A percentile compares a stretch with the other conserved stretches of the same genome.
phyloP scores from a whole-genome alignment of 2,888 invertebrate genomes.

The Poecilobothrus nobilitatus region DNA sequence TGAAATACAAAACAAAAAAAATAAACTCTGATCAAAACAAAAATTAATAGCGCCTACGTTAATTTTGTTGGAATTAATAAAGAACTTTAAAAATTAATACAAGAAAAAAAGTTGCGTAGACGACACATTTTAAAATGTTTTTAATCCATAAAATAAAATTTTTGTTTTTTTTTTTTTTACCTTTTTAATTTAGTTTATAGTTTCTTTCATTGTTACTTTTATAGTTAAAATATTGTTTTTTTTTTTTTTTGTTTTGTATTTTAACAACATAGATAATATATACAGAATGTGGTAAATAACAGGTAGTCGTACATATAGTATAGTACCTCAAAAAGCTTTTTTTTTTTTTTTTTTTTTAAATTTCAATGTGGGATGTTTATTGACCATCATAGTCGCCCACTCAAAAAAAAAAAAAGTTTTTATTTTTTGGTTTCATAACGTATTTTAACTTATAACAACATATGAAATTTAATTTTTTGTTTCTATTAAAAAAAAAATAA shows the following conservation, averaged over 20 bases:
- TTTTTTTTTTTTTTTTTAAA: not conserved
- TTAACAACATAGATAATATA: no score
- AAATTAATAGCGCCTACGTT: no score
- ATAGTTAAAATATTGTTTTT: not conserved
- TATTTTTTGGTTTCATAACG: not conserved
- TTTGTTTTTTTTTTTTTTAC: no score
- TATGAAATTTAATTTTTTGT: not conserved
- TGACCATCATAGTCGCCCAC: not conserved
- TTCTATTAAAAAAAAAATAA: not conserved
- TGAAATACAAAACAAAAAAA: no score
- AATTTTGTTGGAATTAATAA: no score
- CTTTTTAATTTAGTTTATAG: no score
- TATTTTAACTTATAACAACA: not conserved
- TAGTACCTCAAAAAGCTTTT: not conserved
- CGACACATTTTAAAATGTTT: no score
- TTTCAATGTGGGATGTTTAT: not conserved
- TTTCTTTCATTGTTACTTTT: not conserved
- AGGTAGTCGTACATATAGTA: no score
- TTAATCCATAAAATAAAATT: not conserved
- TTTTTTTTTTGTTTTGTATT: no score
- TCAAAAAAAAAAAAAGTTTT: not conserved
- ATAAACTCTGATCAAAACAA: no score
- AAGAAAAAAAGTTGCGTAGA: no score
- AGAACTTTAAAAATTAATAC: no score
- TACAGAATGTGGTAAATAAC: constrained; percentile 23